A percentile compares a stretch with the other conserved stretches of the same genome.
Conservation (phyloP, 2,888 invertebrate species). For the Ischnus inquisitorius region DNA sequence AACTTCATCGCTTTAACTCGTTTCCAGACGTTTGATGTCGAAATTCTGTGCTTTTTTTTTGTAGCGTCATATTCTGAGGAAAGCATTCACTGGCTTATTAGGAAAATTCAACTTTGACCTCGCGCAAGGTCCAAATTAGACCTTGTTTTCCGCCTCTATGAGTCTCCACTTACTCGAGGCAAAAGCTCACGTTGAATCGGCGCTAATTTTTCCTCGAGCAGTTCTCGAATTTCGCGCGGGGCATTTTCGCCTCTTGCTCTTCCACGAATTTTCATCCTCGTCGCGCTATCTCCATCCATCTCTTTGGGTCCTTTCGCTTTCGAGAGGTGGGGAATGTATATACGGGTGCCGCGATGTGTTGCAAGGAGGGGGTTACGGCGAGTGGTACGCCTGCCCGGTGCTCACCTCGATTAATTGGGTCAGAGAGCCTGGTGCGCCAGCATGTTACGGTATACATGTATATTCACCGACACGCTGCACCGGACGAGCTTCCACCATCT, state of each 20-base stretch:
- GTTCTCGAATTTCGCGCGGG: not conserved
- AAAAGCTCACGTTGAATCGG: constrained; percentile 29
- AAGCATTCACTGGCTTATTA: not conserved
- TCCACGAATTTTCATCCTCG: not conserved
- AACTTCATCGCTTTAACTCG: not conserved
- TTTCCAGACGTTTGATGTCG: not conserved
- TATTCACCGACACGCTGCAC: constrained; percentile 19
- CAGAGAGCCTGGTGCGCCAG: constrained; percentile 29
- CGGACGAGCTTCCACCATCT: constrained; percentile 21
- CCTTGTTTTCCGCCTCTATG: not conserved
- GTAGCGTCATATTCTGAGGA: not conserved
- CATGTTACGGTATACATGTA: constrained; percentile 16
- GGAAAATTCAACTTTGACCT: not conserved
- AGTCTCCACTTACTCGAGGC: constrained; percentile 28
- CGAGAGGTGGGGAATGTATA: constrained; percentile 1
- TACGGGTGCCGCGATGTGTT: constrained; percentile 8
- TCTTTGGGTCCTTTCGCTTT: constrained; percentile 25
- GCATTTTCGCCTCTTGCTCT: not conserved
- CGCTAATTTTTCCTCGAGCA: constrained; percentile 28
- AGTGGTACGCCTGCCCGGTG: constrained; percentile 1
- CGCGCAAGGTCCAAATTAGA: not conserved
- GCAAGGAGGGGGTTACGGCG: not conserved
- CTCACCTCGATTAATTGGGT: constrained; percentile 39
- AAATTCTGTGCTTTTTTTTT: not conserved
- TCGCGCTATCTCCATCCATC: constrained; percentile 3